Base-by-base conservation (phyloP, 2,113 vertebrate genomes). In the Rhagologus leucostigma region DNA sequence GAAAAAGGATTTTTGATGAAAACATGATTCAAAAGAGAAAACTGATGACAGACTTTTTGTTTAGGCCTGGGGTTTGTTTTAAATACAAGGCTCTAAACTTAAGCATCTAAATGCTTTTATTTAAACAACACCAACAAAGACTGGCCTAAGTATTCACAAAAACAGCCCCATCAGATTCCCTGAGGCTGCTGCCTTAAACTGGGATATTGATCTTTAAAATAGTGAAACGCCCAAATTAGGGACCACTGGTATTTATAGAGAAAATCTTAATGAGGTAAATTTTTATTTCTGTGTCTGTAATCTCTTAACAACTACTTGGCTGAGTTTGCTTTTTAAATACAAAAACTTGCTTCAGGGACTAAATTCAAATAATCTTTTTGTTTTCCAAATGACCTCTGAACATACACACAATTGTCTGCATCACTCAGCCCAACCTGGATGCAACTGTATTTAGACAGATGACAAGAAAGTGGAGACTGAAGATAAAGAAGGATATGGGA, bases 341-440 rank as follows among this genome's bases (percentile, higher is more conserved):
- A 62, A 55, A 52, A 63, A 20, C 20, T 73, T 73, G 46, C 17
- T 39, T 47, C 24, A 24, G 26, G 26, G 75, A 75, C 64, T 83
- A 67, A 83, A 91, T 50, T 47, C 0, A 60, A 60, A 37, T 12
- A 27, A 50, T 50, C 13, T 24, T 83, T 70, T 30, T 35, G 35
- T 2, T 70, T 88, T 83, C 60, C n/a, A 86, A 81, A 68, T 77
- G 71, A 56, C 26, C n/a, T 75, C 64, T 69, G 50, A 84, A 84
- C 13, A 44, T 29, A 69, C 39, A 80, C 4, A 3, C 18, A 41
- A 42, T 9, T 59, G 39, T 37, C 39, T 92, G 60, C 15, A 2
- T 93, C 92, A 93, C 85, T 85, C 78, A 47, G 78, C 39, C 68
- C 42, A 84, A 44, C 52, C 82, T 92, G 92, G 85, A 83, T 91